Evolutionary conservation across 2,888 invertebrate genomes (phyloP).

Genomic region (Tiliacea citrago): DNA sequence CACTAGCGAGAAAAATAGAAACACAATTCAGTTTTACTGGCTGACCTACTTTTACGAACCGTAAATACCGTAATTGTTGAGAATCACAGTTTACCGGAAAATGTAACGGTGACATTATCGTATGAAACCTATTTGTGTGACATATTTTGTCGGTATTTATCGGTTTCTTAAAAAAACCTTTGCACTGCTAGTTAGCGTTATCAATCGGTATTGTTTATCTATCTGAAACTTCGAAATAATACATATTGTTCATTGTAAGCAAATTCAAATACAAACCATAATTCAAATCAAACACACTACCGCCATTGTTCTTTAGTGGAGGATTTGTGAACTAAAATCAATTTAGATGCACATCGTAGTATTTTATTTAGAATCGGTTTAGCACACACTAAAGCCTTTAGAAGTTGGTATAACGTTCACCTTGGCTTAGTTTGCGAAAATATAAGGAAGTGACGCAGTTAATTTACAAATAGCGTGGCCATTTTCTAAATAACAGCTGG

Average conservation of each 20-base stretch:
- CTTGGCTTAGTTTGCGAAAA: slow-evolving; percentile 58
- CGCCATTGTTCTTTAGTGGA: slow-evolving; percentile 49
- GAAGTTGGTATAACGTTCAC: slow-evolving; percentile 33
- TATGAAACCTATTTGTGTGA: slow-evolving; percentile 9
- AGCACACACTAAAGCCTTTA: slow-evolving; percentile 30
- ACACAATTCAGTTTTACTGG: slow-evolving; percentile 42
- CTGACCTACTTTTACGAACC: slow-evolving; percentile 40
- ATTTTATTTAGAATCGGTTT: slow-evolving; percentile 22
- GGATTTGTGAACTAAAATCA: slow-evolving; percentile 46
- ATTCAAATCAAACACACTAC: slow-evolving; percentile 32
- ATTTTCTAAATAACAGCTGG: slow-evolving; percentile 57
- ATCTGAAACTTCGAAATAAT: slow-evolving; percentile 9
- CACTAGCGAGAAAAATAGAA: slow-evolving; percentile 30
- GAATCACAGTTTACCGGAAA: slow-evolving; percentile 48
- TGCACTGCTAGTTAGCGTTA: background rate
- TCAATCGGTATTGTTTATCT: slow-evolving; percentile 23
- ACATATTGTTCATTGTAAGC: slow-evolving; percentile 43
- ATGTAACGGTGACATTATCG: slow-evolving; percentile 47
- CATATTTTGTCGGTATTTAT: slow-evolving; percentile 13
- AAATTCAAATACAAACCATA: slow-evolving; percentile 29
- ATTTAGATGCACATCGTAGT: slow-evolving; percentile 19
- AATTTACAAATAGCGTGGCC: slow-evolving; percentile 40
- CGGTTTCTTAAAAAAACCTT: slow-evolving; percentile 23
- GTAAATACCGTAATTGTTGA: slow-evolving; percentile 32
- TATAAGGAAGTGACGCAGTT: slow-evolving; percentile 54